Base-by-base conservation (phyloP, 2,113 vertebrate species). In the Chunga burmeisteri region DNA sequence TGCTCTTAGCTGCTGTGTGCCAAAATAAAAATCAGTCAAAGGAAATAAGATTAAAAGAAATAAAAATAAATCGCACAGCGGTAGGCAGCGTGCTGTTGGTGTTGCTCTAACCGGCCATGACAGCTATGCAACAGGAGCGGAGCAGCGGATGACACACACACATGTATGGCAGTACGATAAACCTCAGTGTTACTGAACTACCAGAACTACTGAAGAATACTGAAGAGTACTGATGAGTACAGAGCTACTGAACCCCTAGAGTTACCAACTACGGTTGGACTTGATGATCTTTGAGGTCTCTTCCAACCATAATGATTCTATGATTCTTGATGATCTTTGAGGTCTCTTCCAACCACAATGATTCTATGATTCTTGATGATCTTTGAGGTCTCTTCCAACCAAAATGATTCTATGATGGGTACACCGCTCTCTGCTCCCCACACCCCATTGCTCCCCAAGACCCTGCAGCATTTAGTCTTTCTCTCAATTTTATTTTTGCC, bases 11-110 rank as follows among this genome's bases (percentile, higher is more conserved):
- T 61, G 26, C 49, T 46, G 59, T 34, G 26, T 89, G 86, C 82
- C 97, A 95, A 93, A 94, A 91, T 36, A 91, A 93, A 68, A 97
- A 94, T 78, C 84, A 79, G 58, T 82, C 77, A 77, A 95, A 96
- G 1, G 14, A 86, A 97, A 94, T 32, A 75, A 73, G 38, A 38
- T 38, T 38, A 72, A 65, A 46, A 46, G 18, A 46, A 46, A 46
- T 18, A 46, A 46, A 46, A 46, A 46, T 18, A 90, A 90, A 42
- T 74, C 36, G 5, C 16, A 13, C 19, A 32, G 81, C 30, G 15
- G 83, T 19, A 72, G 83, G 77, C 71, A 73, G 88, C 49, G 15
- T 13, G 72, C 70, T 85, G 66, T 66, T 95, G 59, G 68, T 81
- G 85, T 92, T 32, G 16, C 58, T 59, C 94, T 95, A 96, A 96